Evolutionary conservation across 2,113 vertebrate genomes (phyloP).

Genomic region (Balaeniceps rex): DNA sequence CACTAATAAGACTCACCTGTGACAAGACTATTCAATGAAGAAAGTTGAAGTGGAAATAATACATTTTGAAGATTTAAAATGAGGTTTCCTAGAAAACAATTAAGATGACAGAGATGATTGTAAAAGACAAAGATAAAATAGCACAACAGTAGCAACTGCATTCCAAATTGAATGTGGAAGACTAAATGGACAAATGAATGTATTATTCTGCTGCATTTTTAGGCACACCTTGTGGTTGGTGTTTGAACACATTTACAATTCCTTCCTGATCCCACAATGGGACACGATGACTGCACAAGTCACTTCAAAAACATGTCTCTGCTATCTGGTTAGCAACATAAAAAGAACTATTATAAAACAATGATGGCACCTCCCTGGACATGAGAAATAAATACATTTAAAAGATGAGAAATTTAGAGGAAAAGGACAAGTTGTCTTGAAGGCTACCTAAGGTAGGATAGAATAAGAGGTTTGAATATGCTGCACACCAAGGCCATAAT

Average conservation of each 20-base stretch:
- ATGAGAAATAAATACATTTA: not conserved
- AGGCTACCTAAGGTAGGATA: not conserved
- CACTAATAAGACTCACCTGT: not conserved
- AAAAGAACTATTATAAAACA: not conserved
- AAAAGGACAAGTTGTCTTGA: not conserved
- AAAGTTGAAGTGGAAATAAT: not conserved
- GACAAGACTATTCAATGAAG: not conserved
- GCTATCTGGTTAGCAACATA: not conserved
- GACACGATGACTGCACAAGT: not conserved
- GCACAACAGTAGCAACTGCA: not conserved
- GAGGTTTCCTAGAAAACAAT: not conserved
- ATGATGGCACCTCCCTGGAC: not conserved
- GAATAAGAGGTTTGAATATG: not conserved
- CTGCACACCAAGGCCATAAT: not conserved
- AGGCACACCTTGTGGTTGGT: rapidly evolving
- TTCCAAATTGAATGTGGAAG: not conserved
- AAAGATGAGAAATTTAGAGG: not conserved
- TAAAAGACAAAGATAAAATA: not conserved
- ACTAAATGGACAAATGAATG: not conserved
- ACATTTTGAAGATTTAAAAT: not conserved
- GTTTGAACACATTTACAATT: not conserved
- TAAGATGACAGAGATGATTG: not conserved
- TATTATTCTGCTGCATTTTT: not conserved
- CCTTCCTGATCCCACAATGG: not conserved
- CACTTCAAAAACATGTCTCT: not conserved